Percentiles rank a stretch among this genome's conserved stretches.
Evolutionary conservation across 2,888 invertebrate genomes (phyloP).

Genomic region (Pyrocoelia pectoralis): DNA sequence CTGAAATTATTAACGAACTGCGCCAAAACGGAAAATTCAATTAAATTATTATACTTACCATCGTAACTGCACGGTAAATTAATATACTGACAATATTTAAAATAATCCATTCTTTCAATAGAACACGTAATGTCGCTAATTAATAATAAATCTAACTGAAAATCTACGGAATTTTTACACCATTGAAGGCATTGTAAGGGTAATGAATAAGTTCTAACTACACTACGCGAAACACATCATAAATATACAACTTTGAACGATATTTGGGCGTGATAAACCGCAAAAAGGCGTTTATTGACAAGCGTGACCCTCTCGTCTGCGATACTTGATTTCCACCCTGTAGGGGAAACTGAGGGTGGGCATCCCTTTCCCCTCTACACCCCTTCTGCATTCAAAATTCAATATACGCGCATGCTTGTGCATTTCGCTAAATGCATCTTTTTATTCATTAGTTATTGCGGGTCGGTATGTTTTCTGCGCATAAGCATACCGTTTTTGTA

Average conservation of each 20-base stretch:
- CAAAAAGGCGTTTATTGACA: slow-evolving; percentile 59
- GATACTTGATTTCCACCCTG: slow-evolving; percentile 51
- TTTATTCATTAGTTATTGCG: too few species aligned
- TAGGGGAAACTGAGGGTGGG: slow-evolving; percentile 29
- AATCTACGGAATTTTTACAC: background rate
- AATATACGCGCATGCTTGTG: slow-evolving; percentile 38
- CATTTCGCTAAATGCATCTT: slow-evolving; percentile 19
- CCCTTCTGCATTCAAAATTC: slow-evolving; percentile 23
- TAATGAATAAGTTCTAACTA: slow-evolving; percentile 4
- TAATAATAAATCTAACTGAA: too few species aligned
- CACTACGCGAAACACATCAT: slow-evolving; percentile 20
- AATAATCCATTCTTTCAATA: slow-evolving; percentile 27
- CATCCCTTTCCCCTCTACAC: slow-evolving; percentile 25
- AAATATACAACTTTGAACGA: slow-evolving; percentile 35
- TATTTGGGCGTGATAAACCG: slow-evolving; percentile 50
- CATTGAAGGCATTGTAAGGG: background rate
- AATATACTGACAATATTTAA: slow-evolving; percentile 28
- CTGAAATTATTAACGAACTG: too few species aligned
- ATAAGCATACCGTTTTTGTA: too few species aligned
- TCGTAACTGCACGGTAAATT: slow-evolving; percentile 16
- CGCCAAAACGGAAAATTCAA: too few species aligned
- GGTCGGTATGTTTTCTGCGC: too few species aligned
- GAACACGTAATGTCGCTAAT: background rate
- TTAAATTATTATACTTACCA: too few species aligned
- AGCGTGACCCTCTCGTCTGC: slow-evolving; percentile 49